A percentile compares a stretch with the other conserved stretches of the same genome.
phyloP scores from a whole-genome alignment of 2,113 vertebrate genomes.

The Smithornis capensis region DNA sequence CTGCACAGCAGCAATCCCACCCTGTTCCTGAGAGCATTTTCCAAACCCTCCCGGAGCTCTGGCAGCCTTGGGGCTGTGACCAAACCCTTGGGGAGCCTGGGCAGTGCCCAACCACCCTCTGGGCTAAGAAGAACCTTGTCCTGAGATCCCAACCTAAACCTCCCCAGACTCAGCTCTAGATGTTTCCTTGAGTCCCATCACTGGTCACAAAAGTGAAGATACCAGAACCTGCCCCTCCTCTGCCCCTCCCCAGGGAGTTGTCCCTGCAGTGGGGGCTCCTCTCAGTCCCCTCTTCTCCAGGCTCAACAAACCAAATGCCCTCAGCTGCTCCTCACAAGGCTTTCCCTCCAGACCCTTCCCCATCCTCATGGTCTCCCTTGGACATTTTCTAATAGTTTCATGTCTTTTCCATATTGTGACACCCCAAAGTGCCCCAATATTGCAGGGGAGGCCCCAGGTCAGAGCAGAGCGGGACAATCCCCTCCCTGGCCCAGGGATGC shows the following conservation, averaged over 20 bases:
- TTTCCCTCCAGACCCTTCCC: not conserved
- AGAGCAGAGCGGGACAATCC: not conserved
- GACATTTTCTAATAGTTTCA: not conserved
- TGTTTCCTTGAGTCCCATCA: not conserved
- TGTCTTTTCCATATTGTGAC: not conserved
- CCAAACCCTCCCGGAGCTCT: not conserved
- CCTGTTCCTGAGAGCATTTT: too few relatives aligned
- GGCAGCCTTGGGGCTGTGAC: not conserved
- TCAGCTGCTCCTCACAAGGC: not conserved
- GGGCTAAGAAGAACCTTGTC: not conserved
- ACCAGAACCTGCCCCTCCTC: not conserved
- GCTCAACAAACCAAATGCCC: not conserved
- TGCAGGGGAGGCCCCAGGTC: not conserved
- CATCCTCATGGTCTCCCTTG: not conserved
- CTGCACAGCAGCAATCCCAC: not conserved
- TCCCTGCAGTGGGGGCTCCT: not conserved
- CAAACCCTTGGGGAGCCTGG: not conserved
- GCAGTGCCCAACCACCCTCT: not conserved
- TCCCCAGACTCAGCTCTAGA: not conserved
- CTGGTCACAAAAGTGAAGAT: not conserved
- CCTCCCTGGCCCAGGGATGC: not conserved
- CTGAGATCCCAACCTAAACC: not conserved
- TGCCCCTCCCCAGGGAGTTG: not conserved
- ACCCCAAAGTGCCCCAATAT: not conserved
- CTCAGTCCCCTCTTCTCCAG: not conserved